A percentile compares a stretch with the other conserved stretches of the same genome.
These are phyloP conservation scores for Notechis scutatus DNA, from an alignment of 2,113 vertebrate species.

Conservation along the genomic window DNA sequence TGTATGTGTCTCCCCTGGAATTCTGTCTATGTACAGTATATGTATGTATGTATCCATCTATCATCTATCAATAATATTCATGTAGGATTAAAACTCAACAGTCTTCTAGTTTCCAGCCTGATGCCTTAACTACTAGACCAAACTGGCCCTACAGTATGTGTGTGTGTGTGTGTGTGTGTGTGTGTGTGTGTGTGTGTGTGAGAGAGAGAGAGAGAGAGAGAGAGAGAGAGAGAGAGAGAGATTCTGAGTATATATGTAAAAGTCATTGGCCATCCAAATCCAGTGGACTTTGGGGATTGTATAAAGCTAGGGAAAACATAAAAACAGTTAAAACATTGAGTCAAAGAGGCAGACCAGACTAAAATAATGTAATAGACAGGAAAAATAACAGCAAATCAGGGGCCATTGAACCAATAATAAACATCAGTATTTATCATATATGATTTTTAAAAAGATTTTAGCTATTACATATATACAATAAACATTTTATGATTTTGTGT, in stretches of 20 bases:
- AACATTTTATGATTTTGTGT: background rate
- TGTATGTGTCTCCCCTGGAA: background rate
- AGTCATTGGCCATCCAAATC: background rate
- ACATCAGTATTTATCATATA: background rate
- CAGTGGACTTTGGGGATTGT: background rate
- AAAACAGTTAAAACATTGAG: background rate
- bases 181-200: too few species aligned
- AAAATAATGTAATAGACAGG: background rate
- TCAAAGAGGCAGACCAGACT: background rate
- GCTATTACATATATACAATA: background rate
- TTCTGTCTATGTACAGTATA: background rate
- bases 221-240: too few species aligned
- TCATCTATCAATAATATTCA: background rate
- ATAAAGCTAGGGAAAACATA: background rate
- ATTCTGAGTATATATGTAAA: background rate
- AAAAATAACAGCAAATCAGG: background rate
- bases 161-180: too few species aligned
- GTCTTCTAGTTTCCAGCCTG: background rate
- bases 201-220: too few species aligned
- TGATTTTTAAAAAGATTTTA: background rate
- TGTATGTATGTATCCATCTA: too few species aligned
- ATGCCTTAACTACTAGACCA: background rate
- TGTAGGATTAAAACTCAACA: background rate
- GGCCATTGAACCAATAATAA: background rate
- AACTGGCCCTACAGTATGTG: background rate